Evolutionary conservation across 2,797 vertebrate genomes (phyloP), one percentile per base, ranked within the genome.

Genomic region (Eulemur coronatus): DNA sequence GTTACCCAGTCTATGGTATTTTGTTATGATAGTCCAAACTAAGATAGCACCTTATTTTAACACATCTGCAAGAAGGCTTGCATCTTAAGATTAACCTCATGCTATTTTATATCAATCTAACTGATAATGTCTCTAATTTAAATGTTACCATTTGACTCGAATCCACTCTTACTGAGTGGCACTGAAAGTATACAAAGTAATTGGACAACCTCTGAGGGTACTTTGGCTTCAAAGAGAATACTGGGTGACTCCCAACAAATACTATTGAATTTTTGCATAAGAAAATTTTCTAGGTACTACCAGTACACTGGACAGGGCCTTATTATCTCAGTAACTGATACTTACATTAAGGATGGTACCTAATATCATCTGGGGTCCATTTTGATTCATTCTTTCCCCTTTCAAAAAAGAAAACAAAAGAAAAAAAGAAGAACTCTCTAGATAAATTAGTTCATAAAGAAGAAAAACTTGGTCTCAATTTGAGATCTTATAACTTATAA

Each of bases 351-450:
- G 17, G 7, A 43, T 67, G 61, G 5, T 61, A 13, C 24, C 33
- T 85, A 38, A 76, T 65, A 30, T 78, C 5, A 79, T 11, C 5
- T 43, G 55, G 18, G 24, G 5, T 61, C 15, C 33, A 61, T 63
- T 93, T 86, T 94, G 38, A 78, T 85, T 50, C 43, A 57, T 43
- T 70, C 7, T 81, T 84, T 18, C 26, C 4, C 9, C 18, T 76
- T 78, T 84, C 15, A 48, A 91, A 86, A 91, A 59, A 50, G 18
- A 65, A 94, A 93, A 38, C 4, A 78, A 79, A 92, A 43, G 5
- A 85, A 84, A 65, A 65, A 67, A n/a, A 50, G 79, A 26, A 35
- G 50, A 90, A 73, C 63, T 43, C 35, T 97, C 93, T 69, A 90
- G 26, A 12, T n/a, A 88, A 70, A 8, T 86, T 90, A 52, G 18